Conservation (phyloP, 2,113 vertebrate genomes). For the Gallinago jamesoni region DNA sequence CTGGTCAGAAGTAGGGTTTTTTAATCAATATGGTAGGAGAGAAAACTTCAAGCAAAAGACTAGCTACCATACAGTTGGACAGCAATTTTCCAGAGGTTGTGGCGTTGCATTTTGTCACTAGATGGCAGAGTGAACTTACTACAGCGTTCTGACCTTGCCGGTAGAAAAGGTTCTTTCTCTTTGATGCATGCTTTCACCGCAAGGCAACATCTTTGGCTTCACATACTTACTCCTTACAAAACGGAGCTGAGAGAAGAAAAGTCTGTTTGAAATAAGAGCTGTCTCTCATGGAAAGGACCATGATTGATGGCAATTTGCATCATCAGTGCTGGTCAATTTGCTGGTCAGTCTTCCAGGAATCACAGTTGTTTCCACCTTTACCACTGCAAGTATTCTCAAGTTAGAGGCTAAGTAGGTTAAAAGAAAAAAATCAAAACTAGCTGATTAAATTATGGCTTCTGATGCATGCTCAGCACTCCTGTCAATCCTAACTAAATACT, state of each 20-base stretch:
- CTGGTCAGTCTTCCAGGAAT: neutral
- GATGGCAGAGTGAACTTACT: neutral
- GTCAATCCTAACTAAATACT: neutral
- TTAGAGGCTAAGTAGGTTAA: neutral
- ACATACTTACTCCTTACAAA: neutral
- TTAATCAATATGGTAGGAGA: neutral
- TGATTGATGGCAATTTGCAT: neutral
- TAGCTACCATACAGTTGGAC: too few relatives aligned
- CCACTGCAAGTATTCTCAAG: neutral
- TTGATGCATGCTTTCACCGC: neutral
- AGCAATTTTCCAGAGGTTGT: neutral
- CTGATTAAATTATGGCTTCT: neutral
- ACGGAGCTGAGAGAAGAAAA: neutral
- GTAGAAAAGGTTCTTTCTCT: neutral
- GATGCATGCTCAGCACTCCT: neutral
- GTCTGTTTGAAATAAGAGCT: neutral
- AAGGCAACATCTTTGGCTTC: neutral
- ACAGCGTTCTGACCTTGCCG: fast-evolving
- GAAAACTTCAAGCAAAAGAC: neutral
- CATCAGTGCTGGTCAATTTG: neutral
- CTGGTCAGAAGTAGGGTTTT: neutral
- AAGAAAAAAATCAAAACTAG: neutral
- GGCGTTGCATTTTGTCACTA: neutral
- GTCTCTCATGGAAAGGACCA: neutral
- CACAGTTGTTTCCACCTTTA: neutral